These are phyloP conservation scores for Labeo calbasu DNA, from an alignment of 2,797 vertebrate genomes.

Conservation along the genomic window DNA sequence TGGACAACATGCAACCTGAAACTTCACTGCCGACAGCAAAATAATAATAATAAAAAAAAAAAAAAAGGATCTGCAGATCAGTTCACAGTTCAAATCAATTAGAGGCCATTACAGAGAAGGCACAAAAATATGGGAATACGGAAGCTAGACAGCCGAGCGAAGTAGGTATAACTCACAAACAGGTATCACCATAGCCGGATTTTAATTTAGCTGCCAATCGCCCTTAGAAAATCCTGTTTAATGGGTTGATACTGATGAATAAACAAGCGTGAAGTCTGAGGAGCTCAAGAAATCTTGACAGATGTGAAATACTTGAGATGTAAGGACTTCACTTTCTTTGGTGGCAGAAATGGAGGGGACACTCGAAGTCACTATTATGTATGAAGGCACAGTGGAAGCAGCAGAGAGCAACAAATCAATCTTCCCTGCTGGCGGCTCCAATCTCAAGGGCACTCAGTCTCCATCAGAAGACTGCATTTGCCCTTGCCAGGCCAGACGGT, in stretches of 20 bases:
- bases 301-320: constrained; percentile 14
- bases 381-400: constrained; percentile 41
- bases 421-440: constrained; percentile 43
- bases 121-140: constrained; percentile 1
- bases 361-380: constrained; percentile 40
- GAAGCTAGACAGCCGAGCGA: constrained; percentile 5
- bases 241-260: neutral
- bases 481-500: constrained; percentile 50
- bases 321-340: constrained; percentile 2
- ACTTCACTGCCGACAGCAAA: constrained; percentile 16
- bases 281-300: neutral
- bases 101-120: constrained; percentile 27
- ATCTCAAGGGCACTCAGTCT: constrained; percentile 48
- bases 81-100: constrained; percentile 40
- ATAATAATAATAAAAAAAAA: too few species aligned
- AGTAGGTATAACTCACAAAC: neutral
- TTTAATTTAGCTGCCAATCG: neutral
- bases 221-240: neutral
- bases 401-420: constrained; percentile 57
- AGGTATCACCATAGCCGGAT: neutral
- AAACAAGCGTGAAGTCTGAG: neutral
- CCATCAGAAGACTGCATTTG: constrained; percentile 38
- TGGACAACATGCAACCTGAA: neutral
- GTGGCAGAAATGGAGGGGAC: constrained; percentile 22
- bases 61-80: neutral